These are phyloP conservation scores for Drosophila varians DNA, from an alignment of 1,140 invertebrate genomes.

Conservation along the genomic window DNA sequence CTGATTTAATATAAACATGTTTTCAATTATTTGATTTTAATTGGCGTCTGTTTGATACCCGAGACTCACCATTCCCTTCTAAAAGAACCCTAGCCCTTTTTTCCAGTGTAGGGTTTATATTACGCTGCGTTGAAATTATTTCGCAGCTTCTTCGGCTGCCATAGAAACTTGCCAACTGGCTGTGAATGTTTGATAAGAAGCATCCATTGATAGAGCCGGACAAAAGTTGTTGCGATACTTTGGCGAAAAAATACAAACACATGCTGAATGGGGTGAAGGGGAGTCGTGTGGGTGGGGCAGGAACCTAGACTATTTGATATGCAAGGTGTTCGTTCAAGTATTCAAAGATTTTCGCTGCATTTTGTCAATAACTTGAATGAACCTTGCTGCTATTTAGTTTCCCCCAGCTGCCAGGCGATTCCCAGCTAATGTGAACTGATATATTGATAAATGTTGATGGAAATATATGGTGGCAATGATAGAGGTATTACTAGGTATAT, in stretches of 20 bases:
- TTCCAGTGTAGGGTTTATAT: background rate
- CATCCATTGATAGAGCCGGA: slow-evolving; percentile 55
- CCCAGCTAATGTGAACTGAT: background rate
- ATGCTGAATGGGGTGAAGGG: background rate
- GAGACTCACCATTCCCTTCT: too few relatives aligned
- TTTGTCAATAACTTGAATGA: slow-evolving; percentile 28
- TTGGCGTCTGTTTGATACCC: background rate
- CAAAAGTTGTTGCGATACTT: slow-evolving; percentile 38
- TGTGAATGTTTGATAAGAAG: slow-evolving; percentile 72
- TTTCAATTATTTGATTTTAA: background rate
- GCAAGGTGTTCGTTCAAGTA: slow-evolving; percentile 16
- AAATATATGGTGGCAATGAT: background rate
- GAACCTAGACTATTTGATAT: background rate
- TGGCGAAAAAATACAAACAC: slow-evolving; percentile 7
- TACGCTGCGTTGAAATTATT: slow-evolving; percentile 49
- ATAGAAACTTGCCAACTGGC: slow-evolving; percentile 47
- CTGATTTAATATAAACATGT: too few relatives aligned
- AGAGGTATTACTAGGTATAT: too few relatives aligned
- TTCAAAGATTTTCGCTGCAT: slow-evolving; percentile 22
- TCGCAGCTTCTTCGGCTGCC: slow-evolving; percentile 22
- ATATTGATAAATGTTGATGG: background rate
- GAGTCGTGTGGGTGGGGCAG: background rate
- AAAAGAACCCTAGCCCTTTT: background rate
- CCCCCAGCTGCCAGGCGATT: background rate
- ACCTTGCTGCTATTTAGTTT: slow-evolving; percentile 3